phyloP scores from a whole-genome alignment of 2,888 invertebrate genomes.

The Caenorhabditis auriculariae region DNA sequence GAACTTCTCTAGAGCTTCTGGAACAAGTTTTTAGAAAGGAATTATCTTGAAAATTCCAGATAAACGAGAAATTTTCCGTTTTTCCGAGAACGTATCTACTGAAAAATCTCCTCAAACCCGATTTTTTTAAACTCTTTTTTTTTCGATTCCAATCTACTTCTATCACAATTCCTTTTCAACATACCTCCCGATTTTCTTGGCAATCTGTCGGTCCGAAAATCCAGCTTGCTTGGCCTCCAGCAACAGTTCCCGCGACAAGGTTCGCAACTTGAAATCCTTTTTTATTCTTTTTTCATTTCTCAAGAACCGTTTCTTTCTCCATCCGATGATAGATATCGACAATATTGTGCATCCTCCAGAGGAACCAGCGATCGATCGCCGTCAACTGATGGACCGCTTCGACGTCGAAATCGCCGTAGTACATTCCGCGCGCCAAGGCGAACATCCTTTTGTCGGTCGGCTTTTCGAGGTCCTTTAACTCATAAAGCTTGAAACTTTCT shows the following conservation, averaged over 20 bases:
- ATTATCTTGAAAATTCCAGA: no score
- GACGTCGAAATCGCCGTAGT: constrained; percentile 66
- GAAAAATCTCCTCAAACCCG: no score
- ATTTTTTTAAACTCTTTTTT: no score
- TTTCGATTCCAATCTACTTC: no score
- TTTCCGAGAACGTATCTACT: no score
- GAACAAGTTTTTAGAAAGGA: no score
- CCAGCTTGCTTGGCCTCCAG: constrained; percentile 86
- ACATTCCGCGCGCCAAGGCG: constrained; percentile 87
- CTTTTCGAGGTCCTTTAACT: constrained; percentile 76
- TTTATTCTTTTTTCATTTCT: background rate
- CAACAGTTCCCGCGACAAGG: constrained; percentile 67
- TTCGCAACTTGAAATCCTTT: constrained; percentile 12
- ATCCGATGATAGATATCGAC: constrained; percentile 69
- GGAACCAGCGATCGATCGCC: constrained; percentile 85
- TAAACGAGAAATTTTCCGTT: no score
- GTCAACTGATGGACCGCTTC: constrained; percentile 87
- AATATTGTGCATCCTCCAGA: constrained; percentile 90
- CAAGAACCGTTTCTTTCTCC: constrained; percentile 26
- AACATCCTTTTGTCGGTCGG: constrained; percentile 97
- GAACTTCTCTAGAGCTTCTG: no score
- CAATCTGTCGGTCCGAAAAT: constrained; percentile 96
- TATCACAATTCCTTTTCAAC: background rate
- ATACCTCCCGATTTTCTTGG: constrained; percentile 68
- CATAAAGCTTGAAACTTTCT: no score